These are phyloP conservation scores for Ridgeia piscesae DNA, from an alignment of 1,140 invertebrate species.

Conservation along the genomic window DNA sequence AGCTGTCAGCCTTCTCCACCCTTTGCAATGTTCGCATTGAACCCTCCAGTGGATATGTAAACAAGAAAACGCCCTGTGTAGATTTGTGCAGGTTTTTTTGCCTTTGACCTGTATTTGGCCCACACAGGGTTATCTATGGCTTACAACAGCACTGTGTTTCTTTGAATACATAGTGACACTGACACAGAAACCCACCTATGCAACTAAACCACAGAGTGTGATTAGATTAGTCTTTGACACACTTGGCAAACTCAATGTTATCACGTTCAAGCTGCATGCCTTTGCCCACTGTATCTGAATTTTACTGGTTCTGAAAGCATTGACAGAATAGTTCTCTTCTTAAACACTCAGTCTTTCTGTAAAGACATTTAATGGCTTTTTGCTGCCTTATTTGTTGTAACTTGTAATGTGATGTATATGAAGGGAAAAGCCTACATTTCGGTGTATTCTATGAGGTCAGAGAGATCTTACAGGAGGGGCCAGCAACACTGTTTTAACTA, in stretches of 20 bases:
- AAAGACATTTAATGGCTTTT: too few species aligned
- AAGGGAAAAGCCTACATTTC: too few species aligned
- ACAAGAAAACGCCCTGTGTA: neutral
- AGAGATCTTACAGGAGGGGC: too few species aligned
- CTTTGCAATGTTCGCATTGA: too few species aligned
- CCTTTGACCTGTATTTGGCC: neutral
- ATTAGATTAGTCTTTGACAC: neutral
- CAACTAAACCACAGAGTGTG: neutral
- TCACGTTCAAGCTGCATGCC: neutral
- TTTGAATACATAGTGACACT: neutral
- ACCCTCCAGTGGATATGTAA: neutral
- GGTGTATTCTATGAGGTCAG: too few species aligned
- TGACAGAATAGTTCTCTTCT: too few species aligned
- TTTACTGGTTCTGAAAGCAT: too few species aligned
- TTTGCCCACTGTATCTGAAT: too few species aligned
- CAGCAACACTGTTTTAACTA: too few species aligned
- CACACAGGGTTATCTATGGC: neutral
- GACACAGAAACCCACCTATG: neutral
- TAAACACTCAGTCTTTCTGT: too few species aligned
- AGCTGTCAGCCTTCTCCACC: neutral
- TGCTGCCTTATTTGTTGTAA: too few species aligned
- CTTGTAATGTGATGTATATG: too few species aligned
- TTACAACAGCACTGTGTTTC: neutral
- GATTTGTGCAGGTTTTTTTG: slow-evolving; percentile 8
- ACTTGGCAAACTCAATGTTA: neutral